phyloP scores from a whole-genome alignment of 1,140 invertebrate species.

The Temnothorax longispinosus region DNA sequence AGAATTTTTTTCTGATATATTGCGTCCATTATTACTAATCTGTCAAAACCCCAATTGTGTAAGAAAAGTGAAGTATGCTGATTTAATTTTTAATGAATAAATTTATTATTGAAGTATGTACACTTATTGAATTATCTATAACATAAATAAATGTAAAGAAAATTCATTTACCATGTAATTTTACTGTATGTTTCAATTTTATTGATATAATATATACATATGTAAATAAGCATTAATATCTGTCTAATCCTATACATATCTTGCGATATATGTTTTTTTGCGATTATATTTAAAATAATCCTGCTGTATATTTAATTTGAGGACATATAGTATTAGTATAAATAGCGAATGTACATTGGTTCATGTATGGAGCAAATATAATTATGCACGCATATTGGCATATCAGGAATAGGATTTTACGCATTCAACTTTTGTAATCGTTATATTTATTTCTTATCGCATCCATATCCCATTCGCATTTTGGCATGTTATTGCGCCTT shows the following conservation, averaged over 20 bases:
- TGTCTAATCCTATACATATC: neutral
- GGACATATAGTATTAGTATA: neutral
- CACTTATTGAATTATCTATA: neutral
- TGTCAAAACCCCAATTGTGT: neutral
- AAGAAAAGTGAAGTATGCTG: neutral
- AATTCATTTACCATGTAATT: neutral
- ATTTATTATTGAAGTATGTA: conserved; percentile 18
- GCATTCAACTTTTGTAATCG: neutral
- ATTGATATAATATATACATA: conserved; percentile 19
- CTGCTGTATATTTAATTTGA: neutral
- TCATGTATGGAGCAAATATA: neutral
- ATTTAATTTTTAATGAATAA: neutral
- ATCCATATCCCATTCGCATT: neutral
- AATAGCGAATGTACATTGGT: neutral
- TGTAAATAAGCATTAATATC: conserved; percentile 33
- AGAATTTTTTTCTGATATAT: neutral
- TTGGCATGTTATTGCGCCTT: neutral
- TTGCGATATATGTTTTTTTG: conserved; percentile 2
- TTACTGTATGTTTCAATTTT: conserved; percentile 6
- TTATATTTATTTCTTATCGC: neutral
- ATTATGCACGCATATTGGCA: neutral
- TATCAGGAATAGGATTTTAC: neutral
- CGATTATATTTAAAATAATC: neutral
- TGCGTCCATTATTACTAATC: neutral
- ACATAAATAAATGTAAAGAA: conserved; percentile 39